Base-by-base conservation (phyloP, 30 jellyfish, hydroid and myxozoan genomes). In the Aurelia aurita complex sp. Pacific region DNA sequence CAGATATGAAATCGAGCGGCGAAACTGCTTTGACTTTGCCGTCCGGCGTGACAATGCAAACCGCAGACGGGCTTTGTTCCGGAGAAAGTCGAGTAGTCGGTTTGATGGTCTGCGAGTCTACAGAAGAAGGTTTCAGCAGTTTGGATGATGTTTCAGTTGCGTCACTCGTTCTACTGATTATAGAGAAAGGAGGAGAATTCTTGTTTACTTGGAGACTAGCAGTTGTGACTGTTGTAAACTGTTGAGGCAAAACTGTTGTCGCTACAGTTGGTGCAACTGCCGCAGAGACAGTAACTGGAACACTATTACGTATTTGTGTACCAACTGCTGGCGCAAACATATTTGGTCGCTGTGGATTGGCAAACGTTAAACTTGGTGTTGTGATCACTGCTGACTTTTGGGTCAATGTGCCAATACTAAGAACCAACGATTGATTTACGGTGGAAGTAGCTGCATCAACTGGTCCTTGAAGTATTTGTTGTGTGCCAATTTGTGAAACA, bases 11-110 rank as follows among this genome's bases (percentile, higher is more conserved):
- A 42, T 83, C 92, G 18, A 36, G 52, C 16, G 92, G 92, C 11
- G 92, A 69, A 29, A 83, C 86, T 7, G 92, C 92, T 32, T 83
- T 83, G 66, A 83, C 85, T 46, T 70, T 83, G 9, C 92, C 92
- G 55, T 72, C 92, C 40, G 92, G 74, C 2, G 92, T 70, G 38
- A 83, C 92, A 38, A 83, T 32, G 55, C 92, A 83, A 38, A 83
- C 86, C 5, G 82, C 17, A 29, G 70, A 32, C 15, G 85, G n/a
- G 17, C 53, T 34, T 74, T 74, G 85, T 43, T 74, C 55, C 14
- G 82, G 74, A 1, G 90, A 67, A 10, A 34, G 34, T 19, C 36
- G 55, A n/a, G 16, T 8, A 17, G 50, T 50, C 16, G 17, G 9
- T 67, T 36, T 67, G 54, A 17, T 29, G 7, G 18, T 1, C 32